Percentiles rank a stretch among this genome's conserved stretches.
Conservation (phyloP, 1,140 invertebrate species). For the Tenebrio molitor region DNA sequence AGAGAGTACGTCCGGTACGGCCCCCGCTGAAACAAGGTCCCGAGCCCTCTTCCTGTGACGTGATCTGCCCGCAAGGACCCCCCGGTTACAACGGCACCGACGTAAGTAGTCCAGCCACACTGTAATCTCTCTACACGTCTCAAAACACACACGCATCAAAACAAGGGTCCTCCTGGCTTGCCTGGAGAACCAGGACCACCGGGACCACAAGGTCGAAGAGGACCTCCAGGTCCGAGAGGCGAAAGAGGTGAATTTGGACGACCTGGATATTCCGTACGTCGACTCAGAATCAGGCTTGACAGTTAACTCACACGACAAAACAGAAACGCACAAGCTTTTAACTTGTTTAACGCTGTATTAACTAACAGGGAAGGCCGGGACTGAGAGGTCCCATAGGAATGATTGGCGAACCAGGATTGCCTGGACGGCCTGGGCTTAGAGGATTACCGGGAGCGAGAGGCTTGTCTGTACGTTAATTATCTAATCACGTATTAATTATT, state of each 20-base stretch:
- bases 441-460: slow-evolving; percentile 51
- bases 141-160: slow-evolving; percentile 22
- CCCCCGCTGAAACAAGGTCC: slow-evolving; percentile 23
- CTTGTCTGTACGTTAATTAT: slow-evolving; percentile 10
- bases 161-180: slow-evolving; percentile 52
- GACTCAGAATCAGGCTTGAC: slow-evolving; percentile 12
- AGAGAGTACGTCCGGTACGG: slow-evolving; percentile 33
- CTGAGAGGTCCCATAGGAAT: slow-evolving; percentile 57
- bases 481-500: slow-evolving; percentile 3
- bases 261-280: slow-evolving; percentile 59
- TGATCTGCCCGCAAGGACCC: slow-evolving; percentile 72
- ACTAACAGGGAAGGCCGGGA: slow-evolving; percentile 60
- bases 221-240: slow-evolving; percentile 62
- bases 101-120: slow-evolving; percentile 63
- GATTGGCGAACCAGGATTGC: slow-evolving; percentile 62
- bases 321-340: slow-evolving; percentile 13
- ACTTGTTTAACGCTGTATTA: slow-evolving; percentile 13
- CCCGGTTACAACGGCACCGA: slow-evolving; percentile 73
- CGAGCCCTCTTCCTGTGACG: slow-evolving; percentile 54
- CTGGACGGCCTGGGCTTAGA: slow-evolving; percentile 56
- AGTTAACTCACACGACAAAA: slow-evolving; percentile 37
- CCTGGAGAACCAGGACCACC: slow-evolving; percentile 60
- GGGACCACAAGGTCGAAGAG: slow-evolving; percentile 62
- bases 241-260: slow-evolving; percentile 59
- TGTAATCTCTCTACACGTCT: background rate